Conservation (phyloP, 2,888 invertebrate genomes). For the Actias luna region DNA sequence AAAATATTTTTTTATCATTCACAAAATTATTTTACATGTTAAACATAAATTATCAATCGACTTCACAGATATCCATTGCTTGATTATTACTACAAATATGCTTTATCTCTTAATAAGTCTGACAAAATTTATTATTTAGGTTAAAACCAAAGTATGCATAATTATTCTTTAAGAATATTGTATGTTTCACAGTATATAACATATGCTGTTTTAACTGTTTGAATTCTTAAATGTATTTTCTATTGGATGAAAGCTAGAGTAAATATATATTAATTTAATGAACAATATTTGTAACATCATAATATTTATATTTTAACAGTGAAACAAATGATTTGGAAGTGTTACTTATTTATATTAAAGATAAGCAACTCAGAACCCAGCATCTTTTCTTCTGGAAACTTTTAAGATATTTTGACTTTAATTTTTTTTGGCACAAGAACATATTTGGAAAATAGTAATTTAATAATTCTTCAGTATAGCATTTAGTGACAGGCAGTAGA, state of each 20-base stretch:
- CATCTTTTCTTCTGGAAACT: too few relatives aligned
- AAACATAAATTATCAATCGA: conserved; percentile 1
- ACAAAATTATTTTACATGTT: conserved; percentile 2
- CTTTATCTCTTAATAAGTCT: not conserved
- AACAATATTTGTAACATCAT: not conserved
- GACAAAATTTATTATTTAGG: not conserved
- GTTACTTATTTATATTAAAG: too few relatives aligned
- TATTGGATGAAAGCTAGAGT: not conserved
- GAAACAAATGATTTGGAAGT: too few relatives aligned
- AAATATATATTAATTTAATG: not conserved
- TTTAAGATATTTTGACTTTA: too few relatives aligned
- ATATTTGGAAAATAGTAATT: too few relatives aligned
- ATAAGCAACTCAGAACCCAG: too few relatives aligned
- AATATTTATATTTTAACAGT: not conserved
- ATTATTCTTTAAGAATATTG: not conserved
- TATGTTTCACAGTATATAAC: not conserved
- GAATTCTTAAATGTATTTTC: not conserved
- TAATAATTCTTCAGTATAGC: too few relatives aligned
- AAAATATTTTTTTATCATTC: not conserved
- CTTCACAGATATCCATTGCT: conserved; percentile 2
- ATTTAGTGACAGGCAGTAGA: too few relatives aligned
- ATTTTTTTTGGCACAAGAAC: too few relatives aligned
- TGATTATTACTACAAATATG: conserved; percentile 5
- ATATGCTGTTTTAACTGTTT: not conserved
- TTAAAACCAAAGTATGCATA: too few relatives aligned